These are phyloP conservation scores for Phacellophora camtschatica DNA, from an alignment of 30 jellyfish, hydroid and myxozoan genomes.

Conservation along the genomic window DNA sequence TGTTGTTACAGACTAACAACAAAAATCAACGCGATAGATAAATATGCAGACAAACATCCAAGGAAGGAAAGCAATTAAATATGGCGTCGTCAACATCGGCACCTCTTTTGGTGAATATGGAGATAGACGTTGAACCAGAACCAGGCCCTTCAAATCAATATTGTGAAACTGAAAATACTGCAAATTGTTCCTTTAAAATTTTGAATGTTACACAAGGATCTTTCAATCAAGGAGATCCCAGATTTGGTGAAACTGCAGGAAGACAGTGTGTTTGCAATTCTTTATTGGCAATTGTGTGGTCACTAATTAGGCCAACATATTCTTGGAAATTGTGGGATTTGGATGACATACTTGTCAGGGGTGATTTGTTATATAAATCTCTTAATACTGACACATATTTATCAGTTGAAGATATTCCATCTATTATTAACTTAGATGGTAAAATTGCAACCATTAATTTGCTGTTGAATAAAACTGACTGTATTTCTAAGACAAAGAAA, in stretches of 20 bases:
- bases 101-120: no score
- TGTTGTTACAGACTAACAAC: not conserved
- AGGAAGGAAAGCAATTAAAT: not conserved
- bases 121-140: not conserved
- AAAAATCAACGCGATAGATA: not conserved
- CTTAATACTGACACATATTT: not conserved
- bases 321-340: constrained; percentile 27
- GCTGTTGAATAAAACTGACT: not conserved
- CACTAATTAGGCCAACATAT: not conserved
- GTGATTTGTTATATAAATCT: constrained; percentile 13
- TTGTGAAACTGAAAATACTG: not conserved
- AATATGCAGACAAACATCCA: not conserved
- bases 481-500: not conserved
- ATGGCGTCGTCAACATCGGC: not conserved
- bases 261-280: constrained; percentile 41
- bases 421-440: not conserved
- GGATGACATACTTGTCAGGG: not conserved
- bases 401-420: constrained; percentile 1
- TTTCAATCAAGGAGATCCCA: constrained; percentile 37
- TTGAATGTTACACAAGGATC: not conserved
- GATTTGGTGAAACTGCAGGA: constrained; percentile 47
- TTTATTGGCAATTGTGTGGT: constrained; percentile 4
- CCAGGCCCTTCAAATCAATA: not conserved
- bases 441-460: not conserved
- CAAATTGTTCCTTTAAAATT: not conserved